Evolutionary conservation across 64 coral and sea anemone species (phyloP).

Genomic region (Actinia equina): DNA sequence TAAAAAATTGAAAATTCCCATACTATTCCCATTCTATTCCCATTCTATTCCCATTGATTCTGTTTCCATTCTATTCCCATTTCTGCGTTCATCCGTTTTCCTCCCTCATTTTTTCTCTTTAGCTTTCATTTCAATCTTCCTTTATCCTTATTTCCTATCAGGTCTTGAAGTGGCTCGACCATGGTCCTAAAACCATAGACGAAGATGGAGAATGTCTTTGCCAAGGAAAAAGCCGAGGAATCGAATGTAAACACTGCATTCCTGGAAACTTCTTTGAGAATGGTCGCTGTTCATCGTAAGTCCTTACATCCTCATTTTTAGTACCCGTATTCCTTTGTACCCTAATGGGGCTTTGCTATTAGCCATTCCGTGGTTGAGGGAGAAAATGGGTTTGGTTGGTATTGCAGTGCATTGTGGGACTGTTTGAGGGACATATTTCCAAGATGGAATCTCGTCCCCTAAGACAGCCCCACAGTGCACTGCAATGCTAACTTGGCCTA

Average conservation of each 20-base stretch:
- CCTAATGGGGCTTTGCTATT: too few relatives aligned
- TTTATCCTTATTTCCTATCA: not conserved
- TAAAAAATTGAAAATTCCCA: not conserved
- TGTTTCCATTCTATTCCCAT: not conserved
- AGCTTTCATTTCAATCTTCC: too few relatives aligned
- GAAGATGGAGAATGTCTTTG: constrained; percentile 42
- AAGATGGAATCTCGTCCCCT: too few relatives aligned
- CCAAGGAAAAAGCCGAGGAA: constrained; percentile 27
- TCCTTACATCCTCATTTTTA: not conserved
- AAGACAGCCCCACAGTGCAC: too few relatives aligned
- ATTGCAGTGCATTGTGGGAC: too few relatives aligned
- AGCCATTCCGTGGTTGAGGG: too few relatives aligned
- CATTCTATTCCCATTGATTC: not conserved
- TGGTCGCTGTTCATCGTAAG: constrained; percentile 27
- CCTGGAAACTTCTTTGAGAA: constrained; percentile 30
- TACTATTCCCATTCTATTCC: not conserved
- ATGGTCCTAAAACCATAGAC: constrained; percentile 32
- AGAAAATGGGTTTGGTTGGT: too few relatives aligned
- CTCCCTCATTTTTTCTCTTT: too few relatives aligned
- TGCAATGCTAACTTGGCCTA: too few relatives aligned
- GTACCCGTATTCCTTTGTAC: too few relatives aligned
- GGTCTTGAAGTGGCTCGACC: constrained; percentile 31
- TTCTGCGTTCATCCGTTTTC: too few relatives aligned
- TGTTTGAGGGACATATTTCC: too few relatives aligned
- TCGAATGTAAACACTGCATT: constrained; percentile 32